Base-by-base conservation (phyloP, 2,797 vertebrate genomes). In the Staurois parvus region DNA sequence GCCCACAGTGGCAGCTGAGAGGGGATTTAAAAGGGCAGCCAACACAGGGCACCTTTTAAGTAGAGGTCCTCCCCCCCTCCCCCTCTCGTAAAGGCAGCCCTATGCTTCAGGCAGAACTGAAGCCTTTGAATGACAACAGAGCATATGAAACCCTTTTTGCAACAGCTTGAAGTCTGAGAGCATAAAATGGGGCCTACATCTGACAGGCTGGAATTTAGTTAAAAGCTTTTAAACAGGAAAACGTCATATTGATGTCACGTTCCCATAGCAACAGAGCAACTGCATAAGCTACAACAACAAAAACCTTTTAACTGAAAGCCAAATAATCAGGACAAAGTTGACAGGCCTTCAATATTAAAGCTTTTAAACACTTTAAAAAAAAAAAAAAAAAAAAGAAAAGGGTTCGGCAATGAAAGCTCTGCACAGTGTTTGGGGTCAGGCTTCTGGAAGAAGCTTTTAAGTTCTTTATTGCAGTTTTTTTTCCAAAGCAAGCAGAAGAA, bases 261-360 rank as follows among this genome's bases (percentile, higher is more conserved):
- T 97, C 94, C 97, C 97, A 92, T 96, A 97, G 97, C 95, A 99
- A 99, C 98, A 90, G 94, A 95, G 94, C 95, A 95, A 96, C 95
- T 93, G 94, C 96, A 94, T 94, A 94, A 93, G 92, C 92, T 95
- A 93, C 94, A 95, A 95, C 94, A 96, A 97, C 96, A 99, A 98
- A 99, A 99, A 98, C 97, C 97, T 99, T 99, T 99, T 99, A 99
- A 97, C 96, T 97, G 97, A 98, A 97, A 98, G 96, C 96, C 92
- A 95, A 96, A 95, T 96, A 95, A 96, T 95, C 95, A 95, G 92
- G 91, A 94, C 94, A 90, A 93, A 93, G 93, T 94, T 93, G 94
- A 96, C 94, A 95, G 96, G 91, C 95, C 94, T 94, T 94, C 95
- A 96, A 94, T 93, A 95, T 95, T 95, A 96, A 96, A 97, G 96